Percentiles rank a stretch among this genome's conserved stretches.
Evolutionary conservation across 2,797 vertebrate species (phyloP).

Genomic region (Carcharodon carcharias): DNA sequence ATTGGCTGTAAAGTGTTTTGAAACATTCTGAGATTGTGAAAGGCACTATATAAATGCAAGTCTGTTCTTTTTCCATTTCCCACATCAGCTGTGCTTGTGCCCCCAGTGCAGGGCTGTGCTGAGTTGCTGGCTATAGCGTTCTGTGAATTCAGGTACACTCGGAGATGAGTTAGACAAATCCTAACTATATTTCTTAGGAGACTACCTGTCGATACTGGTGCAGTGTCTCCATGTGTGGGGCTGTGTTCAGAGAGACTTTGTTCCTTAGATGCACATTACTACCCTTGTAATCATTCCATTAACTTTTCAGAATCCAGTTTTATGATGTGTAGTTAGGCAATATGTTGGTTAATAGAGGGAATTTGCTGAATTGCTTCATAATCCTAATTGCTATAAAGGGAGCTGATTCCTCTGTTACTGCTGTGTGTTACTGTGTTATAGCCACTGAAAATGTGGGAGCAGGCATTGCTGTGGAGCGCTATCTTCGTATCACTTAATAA

Average conservation of each 20-base stretch:
- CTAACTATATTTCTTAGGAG: background rate
- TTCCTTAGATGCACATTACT: background rate
- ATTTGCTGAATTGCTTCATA: constrained; percentile 26
- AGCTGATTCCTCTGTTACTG: constrained; percentile 8
- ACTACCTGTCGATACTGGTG: background rate
- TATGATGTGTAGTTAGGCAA: constrained; percentile 31
- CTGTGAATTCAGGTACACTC: background rate
- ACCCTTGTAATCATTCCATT: constrained; percentile 26
- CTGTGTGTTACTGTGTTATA: background rate
- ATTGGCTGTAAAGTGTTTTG: background rate
- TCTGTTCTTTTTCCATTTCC: background rate
- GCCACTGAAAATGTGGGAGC: background rate
- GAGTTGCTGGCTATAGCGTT: background rate
- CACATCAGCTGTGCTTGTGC: background rate
- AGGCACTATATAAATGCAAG: background rate
- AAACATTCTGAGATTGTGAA: background rate
- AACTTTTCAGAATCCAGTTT: constrained; percentile 25
- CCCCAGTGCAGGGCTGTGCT: background rate
- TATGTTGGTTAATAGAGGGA: background rate
- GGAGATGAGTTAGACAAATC: background rate
- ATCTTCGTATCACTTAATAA: background rate
- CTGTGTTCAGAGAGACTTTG: background rate
- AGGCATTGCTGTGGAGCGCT: background rate
- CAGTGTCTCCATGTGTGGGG: background rate
- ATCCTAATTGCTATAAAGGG: constrained; percentile 21